Base-by-base conservation (phyloP, 2,888 invertebrate genomes). In the Eubasilissa splendida region DNA sequence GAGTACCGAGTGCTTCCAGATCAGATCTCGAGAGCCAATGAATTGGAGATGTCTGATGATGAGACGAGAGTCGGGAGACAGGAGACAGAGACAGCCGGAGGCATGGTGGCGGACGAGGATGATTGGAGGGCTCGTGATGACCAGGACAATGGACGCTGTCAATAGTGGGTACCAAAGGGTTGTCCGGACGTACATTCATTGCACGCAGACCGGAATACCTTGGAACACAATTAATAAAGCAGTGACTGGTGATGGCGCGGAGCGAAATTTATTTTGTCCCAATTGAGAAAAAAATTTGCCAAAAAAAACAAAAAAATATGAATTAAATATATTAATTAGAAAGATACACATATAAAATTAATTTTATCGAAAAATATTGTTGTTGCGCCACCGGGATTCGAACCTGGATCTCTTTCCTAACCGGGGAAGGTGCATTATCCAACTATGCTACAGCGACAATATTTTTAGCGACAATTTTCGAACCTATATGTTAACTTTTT, bases 131-230 rank as follows among this genome's bases (percentile, higher is more conserved):
- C 54, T 33, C 59, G 74, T 31, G 22, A 54, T 53, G 33, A 50
- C 79, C 75, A 74, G 59, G 58, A 80, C 80, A 80, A 80, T 77
- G 63, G 80, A 53, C 54, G 71, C 80, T 80, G 80, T 80, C 80
- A 80, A 76, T 76, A 56, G 71, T 33, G 54, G 54, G 71, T 42
- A 42, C 42, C 71, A 53, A 71, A 54, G 71, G 31, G 54, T 31
- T 54, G 71, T 71, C 71, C 71, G 22, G 22, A 54, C 22, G 71
- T 53, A n/a, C 31, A 71, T 71, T 31, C 71, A 71, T 54, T 71
- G 71, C 54, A 54, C 10, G 71, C 71, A 42, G 42, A 42, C 42
- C 42, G 42, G 12, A 71, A 50, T 50, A 14, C 68, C 68, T 68
- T 68, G 68, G 42, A 63, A 12, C 11, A 63, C 63, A 63, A 63